Conservation (phyloP, 2,113 vertebrate genomes). For the Cricetomys ansorgei region DNA sequence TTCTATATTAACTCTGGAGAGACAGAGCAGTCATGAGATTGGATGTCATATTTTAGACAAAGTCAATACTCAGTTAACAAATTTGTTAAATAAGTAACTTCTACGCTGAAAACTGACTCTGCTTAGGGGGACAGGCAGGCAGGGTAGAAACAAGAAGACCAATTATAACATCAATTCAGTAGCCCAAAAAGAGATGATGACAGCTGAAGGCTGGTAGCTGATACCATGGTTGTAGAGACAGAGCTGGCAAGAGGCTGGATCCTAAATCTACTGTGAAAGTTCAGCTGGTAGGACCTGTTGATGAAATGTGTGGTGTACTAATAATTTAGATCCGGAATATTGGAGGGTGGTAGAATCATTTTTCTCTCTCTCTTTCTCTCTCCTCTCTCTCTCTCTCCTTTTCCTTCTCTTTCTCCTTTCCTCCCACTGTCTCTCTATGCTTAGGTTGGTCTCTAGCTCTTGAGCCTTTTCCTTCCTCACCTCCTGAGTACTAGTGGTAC, state of each 20-base stretch:
- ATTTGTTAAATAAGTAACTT: slow-evolving; percentile 2
- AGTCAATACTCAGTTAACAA: not conserved
- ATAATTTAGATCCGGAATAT: not conserved
- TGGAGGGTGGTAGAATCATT: not conserved
- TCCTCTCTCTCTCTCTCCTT: not conserved
- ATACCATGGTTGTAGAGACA: not conserved
- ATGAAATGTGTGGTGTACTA: not conserved
- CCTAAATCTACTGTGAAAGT: not conserved
- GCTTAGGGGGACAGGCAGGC: not conserved
- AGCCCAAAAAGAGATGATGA: not conserved
- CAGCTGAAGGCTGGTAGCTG: not conserved
- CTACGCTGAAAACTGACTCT: not conserved
- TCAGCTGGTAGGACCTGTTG: not conserved
- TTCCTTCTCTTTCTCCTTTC: not conserved
- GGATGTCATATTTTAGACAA: not conserved
- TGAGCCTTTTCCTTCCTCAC: not conserved
- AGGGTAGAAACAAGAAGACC: not conserved
- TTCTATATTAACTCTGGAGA: not conserved
- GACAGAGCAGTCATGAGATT: not conserved
- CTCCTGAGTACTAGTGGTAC: not conserved
- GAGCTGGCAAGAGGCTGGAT: not conserved
- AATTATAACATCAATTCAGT: not conserved
- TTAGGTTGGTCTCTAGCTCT: not conserved
- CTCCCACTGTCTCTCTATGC: not conserved
- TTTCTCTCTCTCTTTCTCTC: not conserved